Percentiles rank a stretch among this genome's conserved stretches.
Evolutionary conservation across 1,140 invertebrate species (phyloP).

Genomic region (Campoletis sonorensis): DNA sequence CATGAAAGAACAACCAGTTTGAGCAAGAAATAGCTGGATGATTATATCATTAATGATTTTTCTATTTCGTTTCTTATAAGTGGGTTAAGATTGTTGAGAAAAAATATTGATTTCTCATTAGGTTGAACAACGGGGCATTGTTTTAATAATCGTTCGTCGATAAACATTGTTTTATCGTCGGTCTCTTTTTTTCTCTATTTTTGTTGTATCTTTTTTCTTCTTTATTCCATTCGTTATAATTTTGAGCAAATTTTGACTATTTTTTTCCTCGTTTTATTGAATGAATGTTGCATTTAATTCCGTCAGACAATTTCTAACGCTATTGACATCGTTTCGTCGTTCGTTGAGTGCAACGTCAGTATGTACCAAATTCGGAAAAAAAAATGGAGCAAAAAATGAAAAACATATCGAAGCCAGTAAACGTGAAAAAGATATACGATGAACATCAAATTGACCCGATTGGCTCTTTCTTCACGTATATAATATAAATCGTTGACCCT

Average conservation of each 20-base stretch:
- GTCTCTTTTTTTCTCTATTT: background rate
- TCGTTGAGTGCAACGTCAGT: background rate
- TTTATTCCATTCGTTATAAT: no score
- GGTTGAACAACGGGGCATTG: constrained; percentile 19
- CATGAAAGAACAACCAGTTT: background rate
- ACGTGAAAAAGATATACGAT: background rate
- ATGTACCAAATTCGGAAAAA: background rate
- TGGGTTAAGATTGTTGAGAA: constrained; percentile 15
- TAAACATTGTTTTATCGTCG: background rate
- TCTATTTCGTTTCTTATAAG: background rate
- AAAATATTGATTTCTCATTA: constrained; percentile 17
- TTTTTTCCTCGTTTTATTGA: background rate
- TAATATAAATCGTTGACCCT: no score
- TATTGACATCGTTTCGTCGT: background rate
- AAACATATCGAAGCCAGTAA: background rate
- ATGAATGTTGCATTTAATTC: background rate
- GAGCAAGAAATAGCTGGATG: constrained; percentile 2
- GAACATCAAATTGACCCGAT: background rate
- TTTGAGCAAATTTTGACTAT: background rate
- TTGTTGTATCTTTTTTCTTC: no score
- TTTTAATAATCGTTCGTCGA: background rate
- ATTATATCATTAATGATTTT: background rate
- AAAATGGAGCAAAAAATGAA: background rate
- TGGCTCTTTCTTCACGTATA: background rate
- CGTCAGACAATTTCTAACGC: background rate